These are phyloP conservation scores for Numenius phaeopus DNA, from an alignment of 2,797 vertebrate species.

Conservation along the genomic window DNA sequence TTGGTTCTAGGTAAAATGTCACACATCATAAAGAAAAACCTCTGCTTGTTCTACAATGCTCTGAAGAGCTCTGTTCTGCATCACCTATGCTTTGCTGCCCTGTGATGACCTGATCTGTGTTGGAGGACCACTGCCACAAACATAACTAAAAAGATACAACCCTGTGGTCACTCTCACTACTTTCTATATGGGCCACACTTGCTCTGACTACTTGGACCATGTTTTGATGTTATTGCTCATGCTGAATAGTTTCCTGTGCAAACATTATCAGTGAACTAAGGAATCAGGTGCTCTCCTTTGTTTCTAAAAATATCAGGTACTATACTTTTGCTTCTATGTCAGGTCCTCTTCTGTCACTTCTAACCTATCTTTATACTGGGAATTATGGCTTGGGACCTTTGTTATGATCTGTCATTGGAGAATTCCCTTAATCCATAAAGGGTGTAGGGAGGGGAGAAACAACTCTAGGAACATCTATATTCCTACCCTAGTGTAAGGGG, in stretches of 20 bases:
- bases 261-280: background rate
- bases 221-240: background rate
- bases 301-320: background rate
- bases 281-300: background rate
- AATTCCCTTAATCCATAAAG: background rate
- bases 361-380: background rate
- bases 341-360: background rate
- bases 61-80: background rate
- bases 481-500: background rate
- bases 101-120: background rate
- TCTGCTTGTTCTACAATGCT: background rate
- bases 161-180: background rate
- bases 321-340: background rate
- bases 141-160: background rate
- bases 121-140: background rate
- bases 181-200: background rate
- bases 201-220: background rate
- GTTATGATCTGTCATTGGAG: background rate
- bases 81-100: background rate
- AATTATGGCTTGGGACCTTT: background rate
- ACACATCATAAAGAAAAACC: background rate
- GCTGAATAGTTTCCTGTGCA: background rate
- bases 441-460: background rate
- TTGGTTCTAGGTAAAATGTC: background rate
- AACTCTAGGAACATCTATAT: background rate